These are phyloP conservation scores for Brotula barbata DNA, from an alignment of 2,797 vertebrate species.

Conservation along the genomic window DNA sequence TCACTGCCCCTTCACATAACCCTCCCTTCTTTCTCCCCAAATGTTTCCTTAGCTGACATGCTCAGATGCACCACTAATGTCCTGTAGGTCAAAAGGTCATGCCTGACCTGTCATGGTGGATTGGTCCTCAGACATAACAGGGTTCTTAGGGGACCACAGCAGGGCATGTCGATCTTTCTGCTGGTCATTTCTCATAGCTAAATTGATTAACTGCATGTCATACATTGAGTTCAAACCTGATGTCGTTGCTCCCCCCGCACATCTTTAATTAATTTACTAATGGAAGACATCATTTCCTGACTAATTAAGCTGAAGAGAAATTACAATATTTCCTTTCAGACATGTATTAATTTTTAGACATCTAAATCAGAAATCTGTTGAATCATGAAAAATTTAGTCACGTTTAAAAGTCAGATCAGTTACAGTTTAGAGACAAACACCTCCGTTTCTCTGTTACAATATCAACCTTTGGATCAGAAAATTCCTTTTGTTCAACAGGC, in stretches of 20 bases:
- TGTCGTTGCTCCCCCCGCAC: constrained; percentile 18
- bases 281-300: constrained; percentile 29
- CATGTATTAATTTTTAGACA: neutral
- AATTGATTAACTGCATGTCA: constrained; percentile 41
- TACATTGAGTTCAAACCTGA: constrained; percentile 15
- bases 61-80: constrained; percentile 74
- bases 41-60: constrained; percentile 58
- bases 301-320: constrained; percentile 28
- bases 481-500: constrained; percentile 27
- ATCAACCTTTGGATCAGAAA: constrained; percentile 22
- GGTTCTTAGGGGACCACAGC: constrained; percentile 53
- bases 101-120: constrained; percentile 72
- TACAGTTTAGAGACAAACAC: constrained; percentile 39
- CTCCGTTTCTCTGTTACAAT: constrained; percentile 3
- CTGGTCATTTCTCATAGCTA: constrained; percentile 40
- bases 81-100: constrained; percentile 74
- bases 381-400: constrained; percentile 51
- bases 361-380: too few species aligned
- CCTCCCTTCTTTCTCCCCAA: constrained; percentile 33
- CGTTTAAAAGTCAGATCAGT: constrained; percentile 63
- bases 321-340: constrained; percentile 13
- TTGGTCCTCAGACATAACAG: constrained; percentile 66
- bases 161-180: constrained; percentile 40
- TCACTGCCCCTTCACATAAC: constrained; percentile 42
- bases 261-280: constrained; percentile 19